Percentiles rank a stretch among this genome's conserved stretches.
These are phyloP conservation scores for Porites divaricata DNA, from an alignment of 92 coral and sea anemone species.

Conservation along the genomic window DNA sequence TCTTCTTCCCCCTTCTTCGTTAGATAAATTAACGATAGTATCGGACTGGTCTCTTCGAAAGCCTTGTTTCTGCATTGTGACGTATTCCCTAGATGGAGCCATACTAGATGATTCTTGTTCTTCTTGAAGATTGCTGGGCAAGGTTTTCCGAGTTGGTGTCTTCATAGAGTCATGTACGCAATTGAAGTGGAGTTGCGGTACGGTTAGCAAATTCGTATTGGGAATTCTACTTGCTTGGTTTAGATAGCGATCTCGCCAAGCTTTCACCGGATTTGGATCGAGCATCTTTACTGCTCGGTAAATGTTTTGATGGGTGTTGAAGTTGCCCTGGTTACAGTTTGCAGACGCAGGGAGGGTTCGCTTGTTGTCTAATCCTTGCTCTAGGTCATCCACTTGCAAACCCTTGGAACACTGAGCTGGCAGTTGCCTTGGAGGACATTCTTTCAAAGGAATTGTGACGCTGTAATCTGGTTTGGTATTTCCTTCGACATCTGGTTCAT, in stretches of 20 bases:
- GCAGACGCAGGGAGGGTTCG: neutral
- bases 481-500: neutral
- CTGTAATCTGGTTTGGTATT: neutral
- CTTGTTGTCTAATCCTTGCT: neutral
- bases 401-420: neutral
- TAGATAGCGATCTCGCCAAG: conserved; percentile 27
- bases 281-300: neutral
- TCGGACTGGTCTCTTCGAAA: neutral
- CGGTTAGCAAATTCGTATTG: conserved; percentile 8
- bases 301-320: neutral
- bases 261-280: conserved; percentile 1
- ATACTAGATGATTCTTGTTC: neutral
- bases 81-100: neutral
- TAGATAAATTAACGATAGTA: neutral
- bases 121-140: neutral
- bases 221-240: neutral
- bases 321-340: neutral
- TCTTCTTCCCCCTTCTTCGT: neutral
- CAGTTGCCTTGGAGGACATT: neutral
- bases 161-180: neutral
- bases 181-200: neutral
- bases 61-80: neutral
- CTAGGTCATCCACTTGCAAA: neutral
- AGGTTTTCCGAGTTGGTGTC: neutral
- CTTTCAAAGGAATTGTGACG: neutral